phyloP scores from a whole-genome alignment of 2,113 vertebrate genomes.

The Lota lota region DNA sequence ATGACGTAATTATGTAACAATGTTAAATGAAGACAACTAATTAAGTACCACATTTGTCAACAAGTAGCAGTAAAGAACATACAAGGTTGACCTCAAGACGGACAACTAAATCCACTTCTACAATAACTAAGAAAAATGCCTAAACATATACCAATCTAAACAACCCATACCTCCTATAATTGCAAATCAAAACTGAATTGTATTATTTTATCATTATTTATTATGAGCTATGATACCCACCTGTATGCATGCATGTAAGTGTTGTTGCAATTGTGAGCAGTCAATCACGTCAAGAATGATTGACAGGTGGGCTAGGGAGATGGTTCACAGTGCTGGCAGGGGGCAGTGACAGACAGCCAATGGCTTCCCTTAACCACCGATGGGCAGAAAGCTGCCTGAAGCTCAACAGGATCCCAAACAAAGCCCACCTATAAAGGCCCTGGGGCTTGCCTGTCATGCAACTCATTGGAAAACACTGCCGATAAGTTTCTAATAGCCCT shows the following conservation, averaged over 20 bases:
- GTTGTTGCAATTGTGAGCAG: background rate
- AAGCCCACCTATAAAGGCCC: slow-evolving; percentile 23
- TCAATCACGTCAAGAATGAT: background rate
- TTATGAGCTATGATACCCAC: no score
- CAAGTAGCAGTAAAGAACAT: no score
- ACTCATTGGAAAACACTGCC: slow-evolving; percentile 60
- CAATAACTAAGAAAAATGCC: no score
- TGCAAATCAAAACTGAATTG: no score
- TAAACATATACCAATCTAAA: no score
- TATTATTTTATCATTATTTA: no score
- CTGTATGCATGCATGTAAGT: background rate
- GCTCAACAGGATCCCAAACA: slow-evolving; percentile 18
- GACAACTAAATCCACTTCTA: no score
- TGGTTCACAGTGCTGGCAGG: slow-evolving; percentile 26
- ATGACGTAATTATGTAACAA: no score
- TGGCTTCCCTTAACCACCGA: slow-evolving; percentile 29
- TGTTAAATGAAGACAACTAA: no score
- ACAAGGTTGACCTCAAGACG: no score
- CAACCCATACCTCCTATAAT: no score
- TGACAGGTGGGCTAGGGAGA: slow-evolving; percentile 25
- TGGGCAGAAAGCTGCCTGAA: background rate
- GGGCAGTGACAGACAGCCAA: slow-evolving; percentile 31
- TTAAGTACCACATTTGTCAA: no score
- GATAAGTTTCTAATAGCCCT: slow-evolving; percentile 60
- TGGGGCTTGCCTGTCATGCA: slow-evolving; percentile 27